Percentiles rank a stretch among this genome's conserved stretches.
Conservation (phyloP, 2,113 vertebrate species). For the Diglossa brunneiventris region DNA sequence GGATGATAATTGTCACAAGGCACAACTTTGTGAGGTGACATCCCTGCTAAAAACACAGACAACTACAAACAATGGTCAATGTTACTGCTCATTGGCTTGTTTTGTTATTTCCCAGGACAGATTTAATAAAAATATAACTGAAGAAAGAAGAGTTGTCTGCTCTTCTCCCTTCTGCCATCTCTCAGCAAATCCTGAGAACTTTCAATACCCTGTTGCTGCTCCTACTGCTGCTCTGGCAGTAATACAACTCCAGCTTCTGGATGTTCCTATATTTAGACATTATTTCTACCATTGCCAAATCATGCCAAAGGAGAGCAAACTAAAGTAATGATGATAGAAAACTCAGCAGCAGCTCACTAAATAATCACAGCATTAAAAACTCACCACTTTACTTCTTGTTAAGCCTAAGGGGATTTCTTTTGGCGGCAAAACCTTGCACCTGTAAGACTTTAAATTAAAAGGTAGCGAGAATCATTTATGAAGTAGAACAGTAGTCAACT, state of each 20-base stretch:
- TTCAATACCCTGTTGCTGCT: neutral
- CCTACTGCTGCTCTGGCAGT: neutral
- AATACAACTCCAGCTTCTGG: neutral
- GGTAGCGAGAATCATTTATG: neutral
- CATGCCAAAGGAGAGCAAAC: neutral
- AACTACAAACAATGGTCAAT: neutral
- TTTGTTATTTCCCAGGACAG: neutral
- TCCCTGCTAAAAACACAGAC: neutral
- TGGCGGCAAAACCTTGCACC: neutral
- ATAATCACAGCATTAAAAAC: neutral
- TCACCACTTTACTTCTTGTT: neutral
- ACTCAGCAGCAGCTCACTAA: neutral
- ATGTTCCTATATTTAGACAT: neutral
- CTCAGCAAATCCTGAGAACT: neutral
- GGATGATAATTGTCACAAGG: neutral
- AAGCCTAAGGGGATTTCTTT: neutral
- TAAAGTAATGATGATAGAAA: neutral
- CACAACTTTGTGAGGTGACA: neutral
- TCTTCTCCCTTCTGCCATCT: neutral
- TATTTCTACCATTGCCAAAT: neutral
- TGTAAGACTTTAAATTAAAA: neutral
- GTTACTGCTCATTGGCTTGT: neutral
- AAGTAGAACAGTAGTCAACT: neutral
- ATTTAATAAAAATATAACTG: neutral
- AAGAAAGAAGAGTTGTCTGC: neutral